Base-by-base conservation (phyloP, 2,797 vertebrate species). In the Cossypha caffra region DNA sequence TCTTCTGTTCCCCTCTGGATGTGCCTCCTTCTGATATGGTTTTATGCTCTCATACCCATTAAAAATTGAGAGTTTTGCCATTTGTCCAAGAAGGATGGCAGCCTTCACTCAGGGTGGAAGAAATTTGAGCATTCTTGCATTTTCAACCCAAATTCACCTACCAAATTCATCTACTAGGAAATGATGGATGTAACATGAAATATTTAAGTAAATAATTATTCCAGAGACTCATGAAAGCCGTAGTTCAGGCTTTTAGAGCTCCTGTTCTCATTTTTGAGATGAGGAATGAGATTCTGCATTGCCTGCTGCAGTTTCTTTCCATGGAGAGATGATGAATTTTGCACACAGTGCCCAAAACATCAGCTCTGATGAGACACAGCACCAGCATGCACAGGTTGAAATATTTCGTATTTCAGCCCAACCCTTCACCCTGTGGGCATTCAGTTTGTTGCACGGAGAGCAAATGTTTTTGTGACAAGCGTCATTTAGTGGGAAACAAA, bases 401-500 rank as follows among this genome's bases (percentile, higher is more conserved):
- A 43, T 85, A 42, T 21, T 84, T 90, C 31, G 33, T 20, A 24
- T 45, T 85, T 86, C 57, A 91, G 18, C 38, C 58, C 40, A 84
- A 45, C 31, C 6, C 26, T 84, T 89, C 8, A 43, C 16, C 9
- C 5, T 55, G 24, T 1, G 1, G 33, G 37, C 0, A 1, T 52
- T 82, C 50, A 25, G 17, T 82, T 88, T 68, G 18, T 77, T 88
- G 63, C 1, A 1, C 6, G 40, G 78, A 93, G 51, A 81, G 18
- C 25, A 52, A 43, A 55, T 0, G 1, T 68, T 62, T 69, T 66
- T 63, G 40, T 62, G 38, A 67, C 57, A 40, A 57, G 24, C 28
- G 17, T 59, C 7, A 58, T 66, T 86, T 78, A 73, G 37, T 51
- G 61, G 68, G 66, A 88, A 94, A 68, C 52, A 61, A 75, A 11